Evolutionary conservation across 1,140 invertebrate genomes (phyloP).

Genomic region (Drosophila jambulina): DNA sequence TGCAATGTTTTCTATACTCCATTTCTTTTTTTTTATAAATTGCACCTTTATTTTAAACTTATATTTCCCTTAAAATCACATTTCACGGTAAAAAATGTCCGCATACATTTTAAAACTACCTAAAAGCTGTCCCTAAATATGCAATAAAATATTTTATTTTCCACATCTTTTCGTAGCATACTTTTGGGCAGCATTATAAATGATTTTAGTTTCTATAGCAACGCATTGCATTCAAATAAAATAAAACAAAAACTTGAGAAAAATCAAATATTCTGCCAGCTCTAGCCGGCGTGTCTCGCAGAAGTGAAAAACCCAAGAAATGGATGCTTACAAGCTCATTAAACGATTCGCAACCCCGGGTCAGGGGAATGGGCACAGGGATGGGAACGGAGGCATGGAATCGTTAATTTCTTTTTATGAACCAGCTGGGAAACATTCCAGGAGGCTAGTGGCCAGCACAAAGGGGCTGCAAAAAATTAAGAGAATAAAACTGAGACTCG

Average conservation of each 20-base stretch:
- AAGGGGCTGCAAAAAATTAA: conserved; percentile 56
- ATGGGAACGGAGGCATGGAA: conserved; percentile 31
- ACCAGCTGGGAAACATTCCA: conserved; percentile 85
- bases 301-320: conserved; percentile 6
- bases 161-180: not conserved
- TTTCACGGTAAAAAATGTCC: no score
- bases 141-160: not conserved
- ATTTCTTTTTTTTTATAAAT: no score
- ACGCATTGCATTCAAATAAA: no score
- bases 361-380: not conserved
- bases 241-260: not conserved
- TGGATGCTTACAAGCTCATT: conserved; percentile 77
- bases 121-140: not conserved
- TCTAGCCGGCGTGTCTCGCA: conserved; percentile 5
- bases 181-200: no score
- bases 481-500: conserved; percentile 71
- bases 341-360: conserved; percentile 69
- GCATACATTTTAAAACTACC: no score
- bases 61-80: no score
- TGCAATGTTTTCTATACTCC: not conserved
- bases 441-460: conserved; percentile 10
- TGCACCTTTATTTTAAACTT: no score
- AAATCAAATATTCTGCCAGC: not conserved
- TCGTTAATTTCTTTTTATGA: conserved; percentile 85
- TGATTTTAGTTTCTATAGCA: not conserved